phyloP scores from a whole-genome alignment of 37 sponge, comb jelly and placozoan species.

The Chondrilla cf. caribensis region DNA sequence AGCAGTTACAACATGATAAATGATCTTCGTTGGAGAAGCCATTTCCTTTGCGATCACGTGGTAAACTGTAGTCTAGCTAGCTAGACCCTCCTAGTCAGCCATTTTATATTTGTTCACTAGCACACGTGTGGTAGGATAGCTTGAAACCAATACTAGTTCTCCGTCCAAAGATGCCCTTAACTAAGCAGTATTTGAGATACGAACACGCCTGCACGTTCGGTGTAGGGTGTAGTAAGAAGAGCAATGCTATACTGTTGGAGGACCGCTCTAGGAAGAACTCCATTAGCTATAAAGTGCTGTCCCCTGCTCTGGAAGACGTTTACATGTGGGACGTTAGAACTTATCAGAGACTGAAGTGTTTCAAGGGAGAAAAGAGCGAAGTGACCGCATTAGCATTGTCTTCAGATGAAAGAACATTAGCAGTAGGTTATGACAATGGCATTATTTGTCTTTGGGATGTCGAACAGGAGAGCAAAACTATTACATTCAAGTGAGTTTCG shows the following conservation, averaged over 20 bases:
- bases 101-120: too few relatives aligned
- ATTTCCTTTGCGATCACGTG: neutral
- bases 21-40: constrained; percentile 2
- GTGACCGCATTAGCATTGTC: constrained; percentile 49
- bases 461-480: constrained; percentile 1
- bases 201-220: constrained; percentile 48
- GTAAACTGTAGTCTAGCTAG: too few relatives aligned
- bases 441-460: constrained; percentile 42
- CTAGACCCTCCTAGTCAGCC: too few relatives aligned
- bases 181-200: constrained; percentile 85
- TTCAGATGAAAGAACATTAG: constrained; percentile 32
- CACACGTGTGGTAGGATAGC: too few relatives aligned
- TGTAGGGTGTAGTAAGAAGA: constrained; percentile 57
- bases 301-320: constrained; percentile 80
- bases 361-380: constrained; percentile 52
- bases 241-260: constrained; percentile 31
- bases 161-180: constrained; percentile 58
- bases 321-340: constrained; percentile 78
- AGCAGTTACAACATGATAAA: constrained; percentile 31
- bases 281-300: constrained; percentile 26
- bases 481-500: constrained; percentile 50
- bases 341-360: neutral
- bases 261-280: neutral
- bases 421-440: constrained; percentile 69
- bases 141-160: too few relatives aligned